Percentiles rank a stretch among this genome's conserved stretches.
phyloP scores from a whole-genome alignment of 2,113 vertebrate genomes.

The Paratilapia polleni region DNA sequence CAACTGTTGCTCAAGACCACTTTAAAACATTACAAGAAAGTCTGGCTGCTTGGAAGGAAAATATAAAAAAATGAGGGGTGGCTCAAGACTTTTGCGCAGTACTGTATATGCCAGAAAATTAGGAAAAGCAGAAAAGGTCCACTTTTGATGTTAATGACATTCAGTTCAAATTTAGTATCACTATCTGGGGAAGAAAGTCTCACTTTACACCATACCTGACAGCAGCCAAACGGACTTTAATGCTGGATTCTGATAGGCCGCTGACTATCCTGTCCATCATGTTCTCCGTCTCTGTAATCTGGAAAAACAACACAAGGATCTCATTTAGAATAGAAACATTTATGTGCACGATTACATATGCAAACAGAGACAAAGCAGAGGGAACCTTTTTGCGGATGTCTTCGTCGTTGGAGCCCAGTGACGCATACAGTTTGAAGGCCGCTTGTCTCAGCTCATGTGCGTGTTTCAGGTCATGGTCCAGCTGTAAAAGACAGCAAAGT shows the following conservation, averaged over 20 bases:
- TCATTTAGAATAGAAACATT: neutral
- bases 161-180: too few relatives aligned
- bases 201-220: constrained; percentile 85
- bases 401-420: constrained; percentile 97
- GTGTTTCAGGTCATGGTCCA: constrained; percentile 98
- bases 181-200: neutral
- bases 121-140: neutral
- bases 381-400: constrained; percentile 98
- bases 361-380: neutral
- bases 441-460: constrained; percentile 97
- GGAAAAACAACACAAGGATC: neutral
- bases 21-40: too few relatives aligned
- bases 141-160: neutral
- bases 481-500: constrained; percentile 71
- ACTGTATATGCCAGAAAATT: too few relatives aligned
- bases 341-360: neutral
- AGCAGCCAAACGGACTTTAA: constrained; percentile 97
- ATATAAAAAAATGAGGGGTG: too few relatives aligned
- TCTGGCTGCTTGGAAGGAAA: too few relatives aligned
- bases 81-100: too few relatives aligned
- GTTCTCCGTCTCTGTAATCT: constrained; percentile 99
- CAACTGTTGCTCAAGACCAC: too few relatives aligned
- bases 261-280: constrained; percentile 99
- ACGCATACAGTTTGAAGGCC: constrained; percentile 98
- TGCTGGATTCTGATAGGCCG: constrained; percentile 96